Percentiles rank a stretch among this genome's conserved stretches.
phyloP scores from a whole-genome alignment of 2,797 vertebrate species.

The Macroramphosus scolopax region DNA sequence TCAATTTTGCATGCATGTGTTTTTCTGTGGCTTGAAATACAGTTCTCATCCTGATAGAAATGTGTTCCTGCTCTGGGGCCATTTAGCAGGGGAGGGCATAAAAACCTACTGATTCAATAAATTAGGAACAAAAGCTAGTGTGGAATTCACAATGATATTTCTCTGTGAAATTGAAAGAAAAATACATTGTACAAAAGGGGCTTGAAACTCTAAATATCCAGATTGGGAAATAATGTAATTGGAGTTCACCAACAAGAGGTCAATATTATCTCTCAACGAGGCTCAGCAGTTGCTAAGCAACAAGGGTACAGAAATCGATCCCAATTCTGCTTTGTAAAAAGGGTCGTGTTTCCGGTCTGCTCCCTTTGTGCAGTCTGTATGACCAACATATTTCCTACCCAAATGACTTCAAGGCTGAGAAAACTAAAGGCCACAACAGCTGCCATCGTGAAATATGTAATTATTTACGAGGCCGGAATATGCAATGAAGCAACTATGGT shows the following conservation, averaged over 20 bases:
- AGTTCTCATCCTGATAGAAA: conserved; percentile 35
- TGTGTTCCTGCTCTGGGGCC: conserved; percentile 27
- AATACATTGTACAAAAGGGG: conserved; percentile 33
- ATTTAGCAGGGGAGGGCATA: conserved; percentile 27
- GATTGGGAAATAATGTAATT: conserved; percentile 58
- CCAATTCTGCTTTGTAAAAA: conserved; percentile 67
- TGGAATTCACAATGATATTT: conserved; percentile 32
- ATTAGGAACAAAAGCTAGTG: conserved; percentile 36
- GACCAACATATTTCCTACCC: conserved; percentile 38
- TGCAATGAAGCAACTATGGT: neutral
- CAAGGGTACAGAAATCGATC: conserved; percentile 68
- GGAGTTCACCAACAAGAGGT: conserved; percentile 74
- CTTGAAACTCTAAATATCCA: conserved; percentile 55
- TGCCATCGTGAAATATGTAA: neutral
- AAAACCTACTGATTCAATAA: conserved; percentile 41
- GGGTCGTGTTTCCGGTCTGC: conserved; percentile 67
- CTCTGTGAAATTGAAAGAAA: conserved; percentile 30
- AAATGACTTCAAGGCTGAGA: conserved; percentile 30
- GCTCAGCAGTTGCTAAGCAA: conserved; percentile 77
- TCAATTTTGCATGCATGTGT: conserved; percentile 58
- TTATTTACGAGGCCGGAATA: neutral
- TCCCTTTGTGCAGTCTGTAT: conserved; percentile 50
- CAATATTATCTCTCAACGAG: conserved; percentile 67
- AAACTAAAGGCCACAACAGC: conserved; percentile 24
- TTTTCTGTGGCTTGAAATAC: conserved; percentile 42